A percentile compares a stretch with the other conserved stretches of the same genome.
These are phyloP conservation scores for Macrotus californicus DNA, from an alignment of 2,113 vertebrate species.

Conservation along the genomic window DNA sequence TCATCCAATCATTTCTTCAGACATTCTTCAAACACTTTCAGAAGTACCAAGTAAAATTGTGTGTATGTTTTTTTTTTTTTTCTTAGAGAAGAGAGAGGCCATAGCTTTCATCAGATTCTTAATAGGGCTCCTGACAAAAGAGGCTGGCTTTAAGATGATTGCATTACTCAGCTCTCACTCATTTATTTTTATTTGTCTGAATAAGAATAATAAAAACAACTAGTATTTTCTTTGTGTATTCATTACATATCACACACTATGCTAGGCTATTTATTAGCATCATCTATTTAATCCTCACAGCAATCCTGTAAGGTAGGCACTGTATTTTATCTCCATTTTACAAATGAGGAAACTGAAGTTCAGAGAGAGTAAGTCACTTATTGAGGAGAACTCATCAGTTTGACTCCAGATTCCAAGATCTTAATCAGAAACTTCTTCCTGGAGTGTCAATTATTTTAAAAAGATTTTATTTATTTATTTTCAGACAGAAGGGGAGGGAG, in stretches of 20 bases:
- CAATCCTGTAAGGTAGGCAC: neutral
- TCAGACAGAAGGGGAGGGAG: no score
- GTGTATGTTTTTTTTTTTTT: neutral
- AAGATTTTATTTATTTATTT: no score
- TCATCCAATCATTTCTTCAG: neutral
- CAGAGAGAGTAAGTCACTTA: neutral
- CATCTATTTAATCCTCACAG: constrained; percentile 3
- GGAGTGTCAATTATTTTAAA: neutral
- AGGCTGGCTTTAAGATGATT: neutral
- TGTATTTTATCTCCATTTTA: neutral
- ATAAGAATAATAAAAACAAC: constrained; percentile 3
- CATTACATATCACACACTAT: neutral
- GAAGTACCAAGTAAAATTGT: neutral
- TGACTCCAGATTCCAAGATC: neutral
- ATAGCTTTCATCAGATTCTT: neutral
- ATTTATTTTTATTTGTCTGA: neutral
- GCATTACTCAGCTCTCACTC: neutral
- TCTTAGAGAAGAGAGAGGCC: neutral
- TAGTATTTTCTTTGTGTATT: constrained; percentile 20
- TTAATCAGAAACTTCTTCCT: neutral
- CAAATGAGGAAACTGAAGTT: neutral
- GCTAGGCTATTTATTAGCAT: neutral
- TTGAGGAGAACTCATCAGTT: neutral
- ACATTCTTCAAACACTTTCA: neutral
- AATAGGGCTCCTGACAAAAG: neutral